Evolutionary conservation across 2,797 vertebrate species (phyloP).

Genomic region (Meda fulgida): DNA sequence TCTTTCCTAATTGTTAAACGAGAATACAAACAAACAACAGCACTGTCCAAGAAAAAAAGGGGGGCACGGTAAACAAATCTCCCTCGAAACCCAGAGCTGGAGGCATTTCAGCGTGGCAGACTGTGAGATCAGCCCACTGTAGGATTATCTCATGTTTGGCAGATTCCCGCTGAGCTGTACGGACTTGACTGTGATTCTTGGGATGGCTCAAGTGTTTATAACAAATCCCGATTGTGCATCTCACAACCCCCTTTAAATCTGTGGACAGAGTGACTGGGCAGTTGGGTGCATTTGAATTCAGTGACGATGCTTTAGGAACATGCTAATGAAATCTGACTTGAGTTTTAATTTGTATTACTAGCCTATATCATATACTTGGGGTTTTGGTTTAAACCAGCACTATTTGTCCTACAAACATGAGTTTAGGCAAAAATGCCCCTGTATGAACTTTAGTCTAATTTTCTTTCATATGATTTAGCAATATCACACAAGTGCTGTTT

Average conservation of each 20-base stretch:
- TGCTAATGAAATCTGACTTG: background rate
- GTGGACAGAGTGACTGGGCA: constrained; percentile 3
- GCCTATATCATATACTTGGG: background rate
- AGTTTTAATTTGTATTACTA: background rate
- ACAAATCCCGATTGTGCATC: constrained; percentile 16
- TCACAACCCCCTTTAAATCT: constrained; percentile 8
- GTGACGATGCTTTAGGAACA: background rate
- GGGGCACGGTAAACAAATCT: constrained; percentile 6
- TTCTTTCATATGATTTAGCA: background rate
- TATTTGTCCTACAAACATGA: background rate
- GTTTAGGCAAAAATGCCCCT: background rate
- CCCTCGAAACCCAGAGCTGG: constrained; percentile 17
- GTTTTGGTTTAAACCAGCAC: background rate
- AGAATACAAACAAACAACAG: constrained; percentile 50
- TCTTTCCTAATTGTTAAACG: constrained; percentile 34
- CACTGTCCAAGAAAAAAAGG: constrained; percentile 42
- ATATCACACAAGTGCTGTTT: background rate
- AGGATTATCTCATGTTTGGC: constrained; percentile 47
- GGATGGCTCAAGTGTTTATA: constrained; percentile 16
- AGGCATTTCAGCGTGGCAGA: constrained; percentile 40
- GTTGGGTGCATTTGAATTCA: background rate
- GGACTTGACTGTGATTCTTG: constrained; percentile 34
- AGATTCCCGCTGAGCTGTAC: constrained; percentile 38
- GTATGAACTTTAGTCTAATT: background rate
- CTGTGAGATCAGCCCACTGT: constrained; percentile 34